Percentiles rank a stretch among this genome's conserved stretches.
These are phyloP conservation scores for Dipodomys stephensi DNA, from an alignment of 2,113 vertebrate genomes.

Conservation along the genomic window DNA sequence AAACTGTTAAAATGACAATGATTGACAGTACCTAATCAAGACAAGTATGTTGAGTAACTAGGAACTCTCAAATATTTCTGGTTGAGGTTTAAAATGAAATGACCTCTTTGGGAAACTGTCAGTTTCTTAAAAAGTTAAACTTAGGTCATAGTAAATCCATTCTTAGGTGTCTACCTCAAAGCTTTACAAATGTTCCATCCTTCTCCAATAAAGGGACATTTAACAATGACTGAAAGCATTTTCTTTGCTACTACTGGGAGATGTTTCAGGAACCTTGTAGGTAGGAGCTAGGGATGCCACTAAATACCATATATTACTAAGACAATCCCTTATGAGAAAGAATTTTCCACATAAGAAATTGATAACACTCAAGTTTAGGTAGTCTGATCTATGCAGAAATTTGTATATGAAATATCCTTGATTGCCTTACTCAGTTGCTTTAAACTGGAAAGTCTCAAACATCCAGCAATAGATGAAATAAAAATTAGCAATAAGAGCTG, in stretches of 20 bases:
- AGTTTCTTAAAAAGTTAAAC: constrained; percentile 1
- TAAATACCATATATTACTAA: not conserved
- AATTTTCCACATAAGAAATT: not conserved
- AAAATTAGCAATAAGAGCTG: not conserved
- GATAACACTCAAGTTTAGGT: not conserved
- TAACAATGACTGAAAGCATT: not conserved
- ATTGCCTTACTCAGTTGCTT: not conserved
- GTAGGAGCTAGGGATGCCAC: not conserved
- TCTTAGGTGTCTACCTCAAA: constrained; percentile 19
- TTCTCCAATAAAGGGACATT: not conserved
- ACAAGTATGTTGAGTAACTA: not conserved
- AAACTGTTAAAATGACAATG: not conserved
- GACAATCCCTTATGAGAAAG: not conserved
- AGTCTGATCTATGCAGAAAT: not conserved
- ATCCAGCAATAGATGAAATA: not conserved
- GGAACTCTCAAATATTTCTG: not conserved
- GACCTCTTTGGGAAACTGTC: constrained; percentile 1
- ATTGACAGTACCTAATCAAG: not conserved
- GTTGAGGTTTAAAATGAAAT: constrained; percentile 2
- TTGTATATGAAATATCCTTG: not conserved
- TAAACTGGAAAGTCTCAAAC: not conserved
- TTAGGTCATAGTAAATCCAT: not conserved
- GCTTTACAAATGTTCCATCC: not conserved
- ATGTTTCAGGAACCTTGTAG: not conserved
- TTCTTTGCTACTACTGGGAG: not conserved